phyloP scores from a whole-genome alignment of 2,113 vertebrate species.

The Conger conger region DNA sequence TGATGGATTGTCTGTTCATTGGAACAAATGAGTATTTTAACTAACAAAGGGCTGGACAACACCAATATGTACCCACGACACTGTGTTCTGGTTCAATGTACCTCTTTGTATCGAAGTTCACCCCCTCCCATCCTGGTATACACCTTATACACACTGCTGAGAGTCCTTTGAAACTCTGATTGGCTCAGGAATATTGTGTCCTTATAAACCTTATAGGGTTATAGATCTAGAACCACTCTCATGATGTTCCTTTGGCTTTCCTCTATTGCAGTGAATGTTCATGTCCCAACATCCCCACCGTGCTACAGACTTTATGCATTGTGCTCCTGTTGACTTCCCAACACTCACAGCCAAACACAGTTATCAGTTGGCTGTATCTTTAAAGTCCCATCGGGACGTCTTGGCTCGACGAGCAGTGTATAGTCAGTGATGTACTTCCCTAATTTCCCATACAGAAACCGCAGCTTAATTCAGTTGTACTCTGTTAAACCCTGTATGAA shows the following conservation, averaged over 20 bases:
- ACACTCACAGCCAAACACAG: too few relatives aligned
- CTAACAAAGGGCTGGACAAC: not conserved
- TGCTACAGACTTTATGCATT: not conserved
- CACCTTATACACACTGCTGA: not conserved
- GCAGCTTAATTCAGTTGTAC: conserved; percentile 32
- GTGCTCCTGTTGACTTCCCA: too few relatives aligned
- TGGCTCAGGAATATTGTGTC: not conserved
- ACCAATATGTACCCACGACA: not conserved
- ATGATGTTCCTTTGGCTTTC: not conserved
- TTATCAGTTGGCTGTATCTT: not conserved
- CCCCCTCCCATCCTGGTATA: too few relatives aligned
- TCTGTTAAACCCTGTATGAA: conserved; percentile 42
- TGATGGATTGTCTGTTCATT: not conserved
- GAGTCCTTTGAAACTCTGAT: not conserved
- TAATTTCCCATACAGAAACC: not conserved
- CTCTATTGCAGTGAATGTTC: not conserved
- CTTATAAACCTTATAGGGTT: not conserved
- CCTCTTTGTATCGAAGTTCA: not conserved
- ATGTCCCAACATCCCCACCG: not conserved
- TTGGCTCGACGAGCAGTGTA: not conserved
- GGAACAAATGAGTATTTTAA: not conserved
- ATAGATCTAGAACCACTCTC: not conserved
- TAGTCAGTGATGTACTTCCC: not conserved
- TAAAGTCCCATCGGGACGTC: not conserved
- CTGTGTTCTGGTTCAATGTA: not conserved